Base-by-base conservation (phyloP, 2,797 vertebrate species). In the Lindbergichthys nudifrons region DNA sequence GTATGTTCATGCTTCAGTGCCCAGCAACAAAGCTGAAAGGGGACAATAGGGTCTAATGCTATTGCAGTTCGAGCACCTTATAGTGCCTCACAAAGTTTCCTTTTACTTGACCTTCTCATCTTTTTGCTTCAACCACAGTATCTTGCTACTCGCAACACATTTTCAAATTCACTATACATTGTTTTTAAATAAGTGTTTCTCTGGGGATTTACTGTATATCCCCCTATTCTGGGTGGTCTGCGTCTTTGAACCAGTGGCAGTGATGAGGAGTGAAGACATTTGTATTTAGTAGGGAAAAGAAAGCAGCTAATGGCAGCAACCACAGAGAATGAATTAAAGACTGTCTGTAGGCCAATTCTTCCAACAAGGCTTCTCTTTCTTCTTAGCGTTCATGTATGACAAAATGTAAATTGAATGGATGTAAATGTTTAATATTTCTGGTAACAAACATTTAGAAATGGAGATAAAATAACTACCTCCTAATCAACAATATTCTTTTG, bases 21-120 rank as follows among this genome's bases (percentile, higher is more conserved):
- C 82, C 82, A 73, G 77, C 86, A 91, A 93, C 91, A 94, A 94
- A 94, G 90, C 82, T 87, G 75, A 85, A 88, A 82, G 63, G 82
- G 70, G 85, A 92, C 92, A 94, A 93, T 89, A 64, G 77, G 62
- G 64, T 81, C 84, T 88, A 81, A 88, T 87, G 84, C 80, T 85
- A 85, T 73, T 92, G 87, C 87, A 80, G 85, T 92, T 77, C 82
- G 70, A 87, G 82, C 85, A 89, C 87, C 82, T 81, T 83, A 76
- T 72, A 85, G 77, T 76, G 72, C 70, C 84, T 82, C 70, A 52
- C 74, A 73, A 73, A 84, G 65, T 76, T 87, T 85, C 47, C 52
- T 83, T 85, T 86, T 77, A 70, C 75, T 76, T 81, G 26, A 77
- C 64, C 80, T 72, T 73, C 77, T 69, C 77, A 70, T 68, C 21